A percentile compares a stretch with the other conserved stretches of the same genome.
These are phyloP conservation scores for Loxodonta africana DNA, from an alignment of 2,113 vertebrate species.

Conservation along the genomic window DNA sequence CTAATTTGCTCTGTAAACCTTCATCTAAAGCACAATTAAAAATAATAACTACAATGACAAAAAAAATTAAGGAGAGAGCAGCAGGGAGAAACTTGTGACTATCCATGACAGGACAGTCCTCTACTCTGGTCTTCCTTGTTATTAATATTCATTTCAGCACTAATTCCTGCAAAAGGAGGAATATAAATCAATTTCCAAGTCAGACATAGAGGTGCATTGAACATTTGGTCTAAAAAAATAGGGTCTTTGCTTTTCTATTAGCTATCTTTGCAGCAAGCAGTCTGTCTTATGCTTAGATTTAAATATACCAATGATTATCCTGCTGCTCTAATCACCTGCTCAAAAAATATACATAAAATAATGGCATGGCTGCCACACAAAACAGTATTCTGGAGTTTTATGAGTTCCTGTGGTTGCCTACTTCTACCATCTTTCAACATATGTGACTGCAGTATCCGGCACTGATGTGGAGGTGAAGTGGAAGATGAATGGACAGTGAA, in stretches of 20 bases:
- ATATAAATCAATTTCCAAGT: conserved; percentile 79
- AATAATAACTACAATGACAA: too few species aligned
- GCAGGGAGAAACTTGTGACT: conserved; percentile 57
- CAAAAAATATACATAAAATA: neutral
- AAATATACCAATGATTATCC: conserved; percentile 55
- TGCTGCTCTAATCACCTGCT: conserved; percentile 19
- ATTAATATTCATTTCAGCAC: conserved; percentile 83
- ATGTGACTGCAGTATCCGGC: neutral
- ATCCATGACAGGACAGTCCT: conserved; percentile 76
- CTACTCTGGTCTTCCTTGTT: conserved; percentile 69
- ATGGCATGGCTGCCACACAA: neutral
- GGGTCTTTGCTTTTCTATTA: conserved; percentile 71
- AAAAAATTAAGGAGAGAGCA: conserved; percentile 20
- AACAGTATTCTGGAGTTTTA: conserved; percentile 30
- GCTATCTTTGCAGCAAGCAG: neutral
- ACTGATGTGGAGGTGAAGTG: neutral
- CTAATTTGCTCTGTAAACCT: too few species aligned
- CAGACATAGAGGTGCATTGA: conserved; percentile 72
- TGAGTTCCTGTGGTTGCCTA: neutral
- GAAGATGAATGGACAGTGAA: conserved; percentile 5
- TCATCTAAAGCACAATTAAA: too few species aligned
- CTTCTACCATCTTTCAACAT: neutral
- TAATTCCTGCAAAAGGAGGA: conserved; percentile 79
- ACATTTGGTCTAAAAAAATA: conserved; percentile 82
- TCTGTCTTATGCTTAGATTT: conserved; percentile 58